A percentile compares a stretch with the other conserved stretches of the same genome.
Conservation (phyloP, 1,140 invertebrate species). For the Brachionus koreanus region DNA sequence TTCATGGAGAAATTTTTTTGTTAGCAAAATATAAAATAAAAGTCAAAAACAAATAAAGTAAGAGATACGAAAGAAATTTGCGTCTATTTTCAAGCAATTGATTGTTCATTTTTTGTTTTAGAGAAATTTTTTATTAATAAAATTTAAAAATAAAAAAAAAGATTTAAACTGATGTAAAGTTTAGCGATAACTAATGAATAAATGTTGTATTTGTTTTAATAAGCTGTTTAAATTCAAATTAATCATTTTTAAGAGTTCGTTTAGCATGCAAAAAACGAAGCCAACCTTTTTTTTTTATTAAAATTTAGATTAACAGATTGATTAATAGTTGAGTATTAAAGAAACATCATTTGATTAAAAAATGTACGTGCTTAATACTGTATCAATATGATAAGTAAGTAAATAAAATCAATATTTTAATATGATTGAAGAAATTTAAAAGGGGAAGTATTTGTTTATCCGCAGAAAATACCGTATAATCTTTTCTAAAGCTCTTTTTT, state of each 20-base stretch:
- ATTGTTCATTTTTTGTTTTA: no score
- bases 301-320: not conserved
- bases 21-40: not conserved
- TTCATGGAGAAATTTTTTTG: not conserved
- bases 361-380: not conserved
- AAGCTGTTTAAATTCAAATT: no score
- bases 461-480: not conserved
- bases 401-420: not conserved
- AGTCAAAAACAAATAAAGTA: not conserved
- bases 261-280: no score
- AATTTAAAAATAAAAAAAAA: no score
- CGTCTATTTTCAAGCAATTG: no score
- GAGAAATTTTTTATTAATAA: no score
- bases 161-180: no score
- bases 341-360: not conserved
- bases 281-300: no score
- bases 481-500: not conserved
- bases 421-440: not conserved
- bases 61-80: not conserved
- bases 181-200: no score
- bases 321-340: not conserved
- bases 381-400: not conserved
- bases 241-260: no score
- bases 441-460: not conserved
- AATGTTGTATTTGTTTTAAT: no score